phyloP scores from a whole-genome alignment of 2,888 invertebrate species.

The Merodon equestris region DNA sequence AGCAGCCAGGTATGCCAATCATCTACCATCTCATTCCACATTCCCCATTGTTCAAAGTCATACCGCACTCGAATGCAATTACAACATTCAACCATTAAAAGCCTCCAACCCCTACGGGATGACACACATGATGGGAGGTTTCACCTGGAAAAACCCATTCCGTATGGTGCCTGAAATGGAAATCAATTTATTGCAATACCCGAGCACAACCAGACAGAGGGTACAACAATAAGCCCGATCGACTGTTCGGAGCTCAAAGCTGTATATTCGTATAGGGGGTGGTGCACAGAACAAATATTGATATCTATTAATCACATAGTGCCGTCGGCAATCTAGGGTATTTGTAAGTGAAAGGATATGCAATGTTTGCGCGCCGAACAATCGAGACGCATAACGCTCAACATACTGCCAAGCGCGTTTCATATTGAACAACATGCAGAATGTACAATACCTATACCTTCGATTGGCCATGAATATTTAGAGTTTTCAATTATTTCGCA shows the following conservation, averaged over 20 bases:
- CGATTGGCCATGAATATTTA: slow-evolving; percentile 52
- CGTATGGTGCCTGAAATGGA: slow-evolving; percentile 44
- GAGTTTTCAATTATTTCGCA: slow-evolving; percentile 62
- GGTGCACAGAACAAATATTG: slow-evolving; percentile 54
- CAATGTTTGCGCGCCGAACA: slow-evolving; percentile 13
- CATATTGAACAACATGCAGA: background rate
- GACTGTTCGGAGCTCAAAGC: background rate
- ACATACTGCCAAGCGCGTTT: background rate
- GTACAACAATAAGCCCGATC: slow-evolving; percentile 47
- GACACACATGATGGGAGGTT: slow-evolving; percentile 5
- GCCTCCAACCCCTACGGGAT: slow-evolving; percentile 30
- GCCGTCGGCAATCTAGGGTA: slow-evolving; percentile 44
- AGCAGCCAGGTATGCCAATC: slow-evolving; percentile 21
- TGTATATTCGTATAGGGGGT: background rate
- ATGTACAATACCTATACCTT: background rate
- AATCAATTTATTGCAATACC: slow-evolving; percentile 65
- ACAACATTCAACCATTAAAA: slow-evolving; percentile 59
- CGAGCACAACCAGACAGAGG: slow-evolving; percentile 51
- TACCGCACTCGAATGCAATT: slow-evolving; percentile 50
- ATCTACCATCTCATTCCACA: slow-evolving; percentile 10
- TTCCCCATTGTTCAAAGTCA: slow-evolving; percentile 21
- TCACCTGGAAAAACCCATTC: slow-evolving; percentile 19
- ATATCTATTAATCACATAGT: slow-evolving; percentile 63
- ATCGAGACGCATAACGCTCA: background rate
- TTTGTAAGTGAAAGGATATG: slow-evolving; percentile 51